These are phyloP conservation scores for Hemibagrus guttatus DNA, from an alignment of 2,797 vertebrate genomes.

Conservation along the genomic window DNA sequence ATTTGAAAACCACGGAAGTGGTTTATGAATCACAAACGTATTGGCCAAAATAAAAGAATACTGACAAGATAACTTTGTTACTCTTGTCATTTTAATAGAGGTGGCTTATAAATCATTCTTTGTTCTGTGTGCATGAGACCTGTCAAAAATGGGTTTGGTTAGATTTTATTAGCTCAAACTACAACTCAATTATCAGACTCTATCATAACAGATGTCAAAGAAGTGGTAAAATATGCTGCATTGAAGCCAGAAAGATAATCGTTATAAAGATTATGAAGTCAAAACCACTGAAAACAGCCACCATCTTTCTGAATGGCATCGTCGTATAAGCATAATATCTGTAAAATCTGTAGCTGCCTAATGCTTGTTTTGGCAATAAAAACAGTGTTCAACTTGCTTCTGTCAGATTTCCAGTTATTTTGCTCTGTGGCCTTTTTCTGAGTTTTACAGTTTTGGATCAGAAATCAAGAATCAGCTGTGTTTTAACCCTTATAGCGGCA, in stretches of 20 bases:
- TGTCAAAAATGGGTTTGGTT: not conserved
- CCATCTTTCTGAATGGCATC: slow-evolving; percentile 29
- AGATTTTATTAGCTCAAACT: slow-evolving; percentile 15
- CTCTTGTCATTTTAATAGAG: slow-evolving; percentile 13
- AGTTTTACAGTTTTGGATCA: not conserved
- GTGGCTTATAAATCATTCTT: slow-evolving; percentile 38
- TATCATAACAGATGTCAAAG: slow-evolving; percentile 8
- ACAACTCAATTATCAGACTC: slow-evolving; percentile 25
- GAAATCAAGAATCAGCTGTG: not conserved
- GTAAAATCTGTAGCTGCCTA: slow-evolving; percentile 31
- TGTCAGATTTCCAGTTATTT: slow-evolving; percentile 52
- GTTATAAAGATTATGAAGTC: slow-evolving; percentile 30
- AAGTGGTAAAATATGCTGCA: slow-evolving; percentile 29
- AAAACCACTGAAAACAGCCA: slow-evolving; percentile 17
- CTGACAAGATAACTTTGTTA: not conserved
- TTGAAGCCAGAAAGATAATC: slow-evolving; percentile 9
- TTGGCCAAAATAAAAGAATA: not conserved
- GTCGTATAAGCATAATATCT: slow-evolving; percentile 4
- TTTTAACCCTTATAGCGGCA: not conserved
- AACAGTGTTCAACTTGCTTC: slow-evolving; percentile 69
- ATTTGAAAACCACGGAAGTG: slow-evolving; percentile 45
- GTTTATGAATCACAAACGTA: slow-evolving; percentile 40
- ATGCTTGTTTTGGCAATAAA: slow-evolving; percentile 83
- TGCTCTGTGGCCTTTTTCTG: not conserved
- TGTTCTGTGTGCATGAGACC: slow-evolving; percentile 20